Evolutionary conservation across 2,888 invertebrate genomes (phyloP).

Genomic region (Margaritifera margaritifera): DNA sequence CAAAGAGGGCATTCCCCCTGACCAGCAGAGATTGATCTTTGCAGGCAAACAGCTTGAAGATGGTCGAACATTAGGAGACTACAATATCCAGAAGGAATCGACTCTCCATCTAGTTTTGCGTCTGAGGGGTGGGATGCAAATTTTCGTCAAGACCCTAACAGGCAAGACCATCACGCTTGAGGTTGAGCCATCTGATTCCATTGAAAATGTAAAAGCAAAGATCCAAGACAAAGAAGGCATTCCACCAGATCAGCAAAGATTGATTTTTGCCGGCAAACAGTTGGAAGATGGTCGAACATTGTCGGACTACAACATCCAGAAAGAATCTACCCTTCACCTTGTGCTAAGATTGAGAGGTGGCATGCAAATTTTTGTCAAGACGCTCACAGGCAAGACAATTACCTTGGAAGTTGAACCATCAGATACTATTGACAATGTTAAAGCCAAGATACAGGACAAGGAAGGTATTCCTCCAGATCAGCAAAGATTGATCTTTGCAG

Average conservation of each 20-base stretch:
- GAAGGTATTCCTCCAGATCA: constrained; percentile 73
- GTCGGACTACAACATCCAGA: constrained; percentile 94
- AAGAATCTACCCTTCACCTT: constrained; percentile 91
- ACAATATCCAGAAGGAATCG: constrained; percentile 95
- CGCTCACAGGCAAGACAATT: constrained; percentile 68
- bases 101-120: constrained; percentile 92
- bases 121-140: constrained; percentile 86
- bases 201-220: constrained; percentile 89
- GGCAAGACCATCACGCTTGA: constrained; percentile 69
- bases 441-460: constrained; percentile 77
- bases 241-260: constrained; percentile 65
- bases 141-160: constrained; percentile 77
- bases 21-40: constrained; percentile 76
- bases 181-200: constrained; percentile 88
- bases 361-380: constrained; percentile 87
- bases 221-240: constrained; percentile 76
- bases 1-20: constrained; percentile 74
- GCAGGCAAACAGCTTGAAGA: constrained; percentile 96
- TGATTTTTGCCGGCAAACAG: constrained; percentile 90
- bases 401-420: constrained; percentile 81
- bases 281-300: constrained; percentile 93
- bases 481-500: constrained; percentile 81
- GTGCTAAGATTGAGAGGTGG: constrained; percentile 86
- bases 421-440: constrained; percentile 95
- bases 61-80: constrained; percentile 91